phyloP scores from a whole-genome alignment of 2,888 invertebrate genomes.

The Troilus luridus region DNA sequence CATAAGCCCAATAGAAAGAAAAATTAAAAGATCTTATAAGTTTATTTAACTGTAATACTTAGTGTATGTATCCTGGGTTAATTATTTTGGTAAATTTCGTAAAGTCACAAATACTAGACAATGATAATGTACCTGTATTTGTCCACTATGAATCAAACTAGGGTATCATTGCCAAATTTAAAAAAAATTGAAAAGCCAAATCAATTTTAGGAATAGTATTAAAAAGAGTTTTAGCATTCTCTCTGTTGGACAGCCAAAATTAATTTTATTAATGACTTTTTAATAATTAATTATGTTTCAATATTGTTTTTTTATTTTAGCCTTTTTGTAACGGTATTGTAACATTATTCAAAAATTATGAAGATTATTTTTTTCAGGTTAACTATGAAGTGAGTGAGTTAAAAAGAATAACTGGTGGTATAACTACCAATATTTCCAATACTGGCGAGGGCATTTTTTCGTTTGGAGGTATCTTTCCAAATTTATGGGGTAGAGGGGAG shows the following conservation, averaged over 20 bases:
- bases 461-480: conserved; percentile 82
- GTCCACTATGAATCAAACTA: neutral
- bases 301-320: neutral
- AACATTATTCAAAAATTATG: neutral
- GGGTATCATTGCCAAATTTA: too few species aligned
- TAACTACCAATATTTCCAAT: conserved; percentile 87
- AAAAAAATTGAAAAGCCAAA: too few species aligned
- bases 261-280: neutral
- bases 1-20: too few species aligned
- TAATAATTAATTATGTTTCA: neutral
- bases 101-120: neutral
- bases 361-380: conserved; percentile 73
- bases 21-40: too few species aligned
- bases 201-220: too few species aligned
- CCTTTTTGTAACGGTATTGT: neutral
- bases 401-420: conserved; percentile 85
- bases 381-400: conserved; percentile 90
- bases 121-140: neutral
- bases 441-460: conserved; percentile 88
- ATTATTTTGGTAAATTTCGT: neutral
- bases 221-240: neutral
- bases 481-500: conserved; percentile 91
- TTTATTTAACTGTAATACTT: too few species aligned
- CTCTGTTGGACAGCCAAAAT: neutral
- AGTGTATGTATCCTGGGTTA: too few species aligned